Evolutionary conservation across 2,113 vertebrate genomes (phyloP).

Genomic region (Heliornis fulica): DNA sequence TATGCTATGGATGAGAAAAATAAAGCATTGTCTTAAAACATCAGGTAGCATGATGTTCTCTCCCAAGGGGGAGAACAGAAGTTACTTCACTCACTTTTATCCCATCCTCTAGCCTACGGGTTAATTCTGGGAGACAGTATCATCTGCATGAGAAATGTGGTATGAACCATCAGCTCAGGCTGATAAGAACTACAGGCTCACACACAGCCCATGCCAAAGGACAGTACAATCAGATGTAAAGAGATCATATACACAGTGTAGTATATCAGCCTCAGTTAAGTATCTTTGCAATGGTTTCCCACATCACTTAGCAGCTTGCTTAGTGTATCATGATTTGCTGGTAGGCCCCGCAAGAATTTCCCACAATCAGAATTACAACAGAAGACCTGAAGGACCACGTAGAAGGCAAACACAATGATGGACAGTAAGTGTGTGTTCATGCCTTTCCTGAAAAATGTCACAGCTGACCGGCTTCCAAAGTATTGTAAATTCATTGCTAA

Average conservation of each 20-base stretch:
- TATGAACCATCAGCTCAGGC: background rate
- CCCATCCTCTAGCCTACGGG: background rate
- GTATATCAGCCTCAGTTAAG: background rate
- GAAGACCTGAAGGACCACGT: background rate
- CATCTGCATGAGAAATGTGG: background rate
- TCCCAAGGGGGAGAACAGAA: background rate
- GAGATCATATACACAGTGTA: background rate
- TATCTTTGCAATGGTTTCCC: slow-evolving; percentile 28
- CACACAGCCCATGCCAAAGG: background rate
- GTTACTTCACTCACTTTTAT: background rate
- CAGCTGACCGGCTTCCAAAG: background rate
- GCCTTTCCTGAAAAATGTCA: background rate
- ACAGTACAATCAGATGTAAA: background rate
- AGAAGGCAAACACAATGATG: background rate
- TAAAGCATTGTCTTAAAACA: background rate
- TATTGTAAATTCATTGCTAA: background rate
- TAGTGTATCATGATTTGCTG: background rate
- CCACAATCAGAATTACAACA: background rate
- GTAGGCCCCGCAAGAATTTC: background rate
- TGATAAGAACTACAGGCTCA: background rate
- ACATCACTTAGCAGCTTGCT: slow-evolving; percentile 19
- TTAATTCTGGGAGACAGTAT: background rate
- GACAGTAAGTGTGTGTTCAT: background rate
- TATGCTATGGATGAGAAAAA: background rate
- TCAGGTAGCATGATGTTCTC: background rate